Base-by-base conservation (phyloP, 2,888 invertebrate species). In the Branchellion lobata region DNA sequence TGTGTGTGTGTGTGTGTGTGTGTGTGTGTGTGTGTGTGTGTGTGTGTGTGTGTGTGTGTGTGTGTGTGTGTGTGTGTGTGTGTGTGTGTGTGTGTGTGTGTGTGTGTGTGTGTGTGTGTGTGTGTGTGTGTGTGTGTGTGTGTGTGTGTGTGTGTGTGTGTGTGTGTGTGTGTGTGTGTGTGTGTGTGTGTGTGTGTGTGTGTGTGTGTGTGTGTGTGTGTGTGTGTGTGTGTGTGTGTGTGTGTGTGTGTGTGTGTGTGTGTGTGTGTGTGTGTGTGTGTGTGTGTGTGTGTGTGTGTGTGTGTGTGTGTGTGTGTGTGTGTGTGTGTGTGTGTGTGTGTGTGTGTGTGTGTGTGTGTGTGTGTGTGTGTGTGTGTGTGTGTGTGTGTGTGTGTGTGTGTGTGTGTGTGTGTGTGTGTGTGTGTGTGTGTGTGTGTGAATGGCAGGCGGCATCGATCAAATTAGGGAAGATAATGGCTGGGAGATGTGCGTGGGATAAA, bases 301-400 rank as follows among this genome's bases (percentile, higher is more conserved):
- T 80, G 71, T 80, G 24, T 80, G 68, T 76, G n/a, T 76, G 33
- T 57, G 61, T 57, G 61, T 57, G 61, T 69, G 34, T 69, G 69
- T 69, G 34, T 69, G 69, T 69, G 31, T 69, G 14, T 33, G 69
- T 69, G 33, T 69, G 34, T 69, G 69, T 69, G 31, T 34, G 69
- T 69, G 31, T 69, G 69, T 69, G 31, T 69, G 69, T 69, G 34
- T 69, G 31, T 34, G 69, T 69, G 69, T 69, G 34, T 69, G 69
- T 69, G 34, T 33, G 69, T 34, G 33, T 69, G 69, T 69, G 34
- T 69, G 69, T 69, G 34, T 69, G 69, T 33, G 34, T 34, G 69
- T 34, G 34, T 69, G 69, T 69, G 34, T 69, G 34, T 69, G 34
- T 31, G 69, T 69, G 34, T 69, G 34, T 69, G 69, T 69, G 31